Conservation (phyloP, 1,140 invertebrate species). For the Epicauta chinensis region DNA sequence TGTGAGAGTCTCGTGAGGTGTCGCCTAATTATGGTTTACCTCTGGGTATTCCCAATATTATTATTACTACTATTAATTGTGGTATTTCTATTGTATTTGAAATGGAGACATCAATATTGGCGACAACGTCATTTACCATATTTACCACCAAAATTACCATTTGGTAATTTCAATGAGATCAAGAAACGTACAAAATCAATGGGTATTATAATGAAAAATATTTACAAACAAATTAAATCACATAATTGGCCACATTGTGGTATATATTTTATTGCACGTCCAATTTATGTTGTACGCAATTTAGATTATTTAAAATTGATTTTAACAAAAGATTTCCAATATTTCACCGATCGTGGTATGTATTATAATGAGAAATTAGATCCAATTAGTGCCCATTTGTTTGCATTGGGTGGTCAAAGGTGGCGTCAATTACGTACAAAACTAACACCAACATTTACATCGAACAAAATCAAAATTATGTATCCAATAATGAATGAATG, state of each 20-base stretch:
- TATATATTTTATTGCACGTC: slow-evolving; percentile 30
- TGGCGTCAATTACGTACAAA: slow-evolving; percentile 45
- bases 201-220: background rate
- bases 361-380: slow-evolving; percentile 46
- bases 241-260: slow-evolving; percentile 26
- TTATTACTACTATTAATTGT: too few relatives aligned
- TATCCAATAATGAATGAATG: slow-evolving; percentile 36
- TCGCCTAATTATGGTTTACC: too few relatives aligned
- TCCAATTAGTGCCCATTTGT: slow-evolving; percentile 45
- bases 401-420: slow-evolving; percentile 22
- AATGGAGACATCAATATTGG: slow-evolving; percentile 32
- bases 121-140: slow-evolving; percentile 27
- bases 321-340: slow-evolving; percentile 46
- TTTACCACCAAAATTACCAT: slow-evolving; percentile 20
- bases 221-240: background rate
- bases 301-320: slow-evolving; percentile 44
- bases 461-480: slow-evolving; percentile 45
- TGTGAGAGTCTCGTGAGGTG: too few relatives aligned
- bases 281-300: slow-evolving; percentile 43
- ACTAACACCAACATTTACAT: slow-evolving; percentile 46
- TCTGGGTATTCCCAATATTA: too few relatives aligned
- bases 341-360: slow-evolving; percentile 38
- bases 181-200: background rate
- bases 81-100: slow-evolving; percentile 22
- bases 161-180: slow-evolving; percentile 9